Conservation (phyloP, 2,113 vertebrate genomes). For the Lepus timidus region DNA sequence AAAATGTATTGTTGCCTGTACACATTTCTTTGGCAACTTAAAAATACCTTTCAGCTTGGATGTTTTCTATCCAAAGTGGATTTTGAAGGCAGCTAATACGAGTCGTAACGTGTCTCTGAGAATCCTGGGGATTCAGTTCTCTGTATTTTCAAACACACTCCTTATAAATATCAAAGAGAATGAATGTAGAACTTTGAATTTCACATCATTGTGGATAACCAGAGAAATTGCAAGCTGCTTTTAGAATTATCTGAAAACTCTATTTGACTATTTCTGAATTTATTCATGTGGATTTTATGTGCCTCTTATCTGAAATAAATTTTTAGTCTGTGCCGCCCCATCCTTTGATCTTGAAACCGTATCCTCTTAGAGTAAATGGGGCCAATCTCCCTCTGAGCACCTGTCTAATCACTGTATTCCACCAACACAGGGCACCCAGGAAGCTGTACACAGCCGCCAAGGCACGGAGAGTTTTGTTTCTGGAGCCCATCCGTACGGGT, state of each 20-base stretch:
- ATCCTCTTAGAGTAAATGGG: not conserved
- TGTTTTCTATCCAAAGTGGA: constrained; percentile 8
- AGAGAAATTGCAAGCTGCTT: constrained; percentile 27
- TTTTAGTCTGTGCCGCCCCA: not conserved
- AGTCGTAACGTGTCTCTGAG: not conserved
- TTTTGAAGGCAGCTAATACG: constrained; percentile 2
- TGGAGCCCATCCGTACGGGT: no score
- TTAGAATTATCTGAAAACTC: constrained; percentile 41
- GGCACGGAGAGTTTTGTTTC: not conserved
- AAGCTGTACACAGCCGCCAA: not conserved
- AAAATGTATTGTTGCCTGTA: not conserved
- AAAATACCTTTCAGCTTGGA: constrained; percentile 19
- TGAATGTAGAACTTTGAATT: not conserved
- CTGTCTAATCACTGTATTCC: not conserved
- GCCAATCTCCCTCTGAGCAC: not conserved
- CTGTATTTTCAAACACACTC: constrained; percentile 7
- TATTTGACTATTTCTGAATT: not conserved
- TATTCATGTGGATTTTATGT: constrained; percentile 26
- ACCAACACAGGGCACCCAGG: not conserved
- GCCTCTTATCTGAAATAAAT: not conserved
- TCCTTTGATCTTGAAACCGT: constrained; percentile 41
- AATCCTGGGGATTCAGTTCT: not conserved
- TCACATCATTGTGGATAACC: not conserved
- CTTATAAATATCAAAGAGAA: constrained; percentile 55
- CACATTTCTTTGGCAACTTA: constrained; percentile 40